Conservation (phyloP, 2,888 invertebrate genomes). For the Sarcophaga rosellei region DNA sequence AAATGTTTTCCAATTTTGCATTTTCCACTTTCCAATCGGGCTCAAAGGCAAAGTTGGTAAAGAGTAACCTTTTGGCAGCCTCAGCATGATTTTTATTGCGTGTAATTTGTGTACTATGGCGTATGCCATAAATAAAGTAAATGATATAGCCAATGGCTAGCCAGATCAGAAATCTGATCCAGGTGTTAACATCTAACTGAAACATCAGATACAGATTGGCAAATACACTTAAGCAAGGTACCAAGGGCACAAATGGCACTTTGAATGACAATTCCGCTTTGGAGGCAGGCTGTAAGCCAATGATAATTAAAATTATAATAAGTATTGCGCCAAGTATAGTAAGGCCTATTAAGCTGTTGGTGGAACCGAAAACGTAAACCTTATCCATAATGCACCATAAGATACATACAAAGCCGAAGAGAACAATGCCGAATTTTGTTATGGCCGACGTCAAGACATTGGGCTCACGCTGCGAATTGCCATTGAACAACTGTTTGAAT, state of each 20-base stretch:
- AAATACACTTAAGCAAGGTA: slow-evolving; percentile 92
- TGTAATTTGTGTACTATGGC: slow-evolving; percentile 85
- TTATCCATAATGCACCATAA: slow-evolving; percentile 76
- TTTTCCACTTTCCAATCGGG: slow-evolving; percentile 75
- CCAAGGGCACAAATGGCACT: slow-evolving; percentile 91
- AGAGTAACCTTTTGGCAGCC: slow-evolving; percentile 70
- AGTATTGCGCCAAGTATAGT: slow-evolving; percentile 82
- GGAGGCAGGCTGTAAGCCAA: slow-evolving; percentile 88
- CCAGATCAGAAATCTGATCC: slow-evolving; percentile 96
- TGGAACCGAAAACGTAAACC: slow-evolving; percentile 67
- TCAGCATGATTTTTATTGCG: slow-evolving; percentile 77
- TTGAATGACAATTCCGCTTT: slow-evolving; percentile 86
- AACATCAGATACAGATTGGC: slow-evolving; percentile 96
- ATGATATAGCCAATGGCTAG: slow-evolving; percentile 91
- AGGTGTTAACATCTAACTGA: slow-evolving; percentile 91
- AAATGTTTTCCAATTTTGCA: slow-evolving; percentile 48
- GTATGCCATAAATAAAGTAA: slow-evolving; percentile 92
- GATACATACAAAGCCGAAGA: slow-evolving; percentile 83
- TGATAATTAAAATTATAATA: slow-evolving; percentile 83
- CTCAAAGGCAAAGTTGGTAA: slow-evolving; percentile 75
- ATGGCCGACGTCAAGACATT: slow-evolving; percentile 85
- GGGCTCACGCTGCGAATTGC: slow-evolving; percentile 87
- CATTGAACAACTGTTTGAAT: slow-evolving; percentile 85
- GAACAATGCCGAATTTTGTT: slow-evolving; percentile 84
- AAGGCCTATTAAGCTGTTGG: slow-evolving; percentile 80